Conservation (phyloP, 2,888 invertebrate species). For the Meiosimyza platycephala region DNA sequence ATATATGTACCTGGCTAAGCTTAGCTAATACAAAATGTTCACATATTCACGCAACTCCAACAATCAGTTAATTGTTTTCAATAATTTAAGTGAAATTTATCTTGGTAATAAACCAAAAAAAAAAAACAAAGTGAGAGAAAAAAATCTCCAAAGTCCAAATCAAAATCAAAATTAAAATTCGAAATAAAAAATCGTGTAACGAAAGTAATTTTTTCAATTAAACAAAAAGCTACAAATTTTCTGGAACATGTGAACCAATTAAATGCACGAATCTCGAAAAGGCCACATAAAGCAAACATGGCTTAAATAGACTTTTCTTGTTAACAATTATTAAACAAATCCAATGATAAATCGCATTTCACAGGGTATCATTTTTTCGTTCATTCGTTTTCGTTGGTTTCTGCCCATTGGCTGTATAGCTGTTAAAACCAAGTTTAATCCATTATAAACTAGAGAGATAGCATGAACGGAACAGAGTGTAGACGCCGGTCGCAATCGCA, state of each 20-base stretch:
- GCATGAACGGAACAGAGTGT: neutral
- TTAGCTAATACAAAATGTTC: slow-evolving; percentile 5
- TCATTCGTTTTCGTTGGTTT: neutral
- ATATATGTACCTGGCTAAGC: slow-evolving; percentile 14
- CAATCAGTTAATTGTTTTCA: neutral
- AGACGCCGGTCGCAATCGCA: too few species aligned
- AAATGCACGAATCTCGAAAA: slow-evolving; percentile 37
- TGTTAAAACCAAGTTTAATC: slow-evolving; percentile 23
- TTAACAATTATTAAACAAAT: slow-evolving; percentile 63
- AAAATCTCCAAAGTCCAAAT: neutral
- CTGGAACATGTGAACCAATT: slow-evolving; percentile 50
- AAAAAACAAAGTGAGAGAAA: neutral
- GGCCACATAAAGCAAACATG: slow-evolving; percentile 44
- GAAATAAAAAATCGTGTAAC: slow-evolving; percentile 14
- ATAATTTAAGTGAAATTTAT: slow-evolving; percentile 9
- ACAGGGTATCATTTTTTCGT: slow-evolving; percentile 17
- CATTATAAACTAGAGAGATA: slow-evolving; percentile 24
- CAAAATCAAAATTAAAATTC: neutral
- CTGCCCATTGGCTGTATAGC: neutral
- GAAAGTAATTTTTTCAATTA: slow-evolving; percentile 34
- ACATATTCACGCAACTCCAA: slow-evolving; percentile 1
- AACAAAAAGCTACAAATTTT: slow-evolving; percentile 22
- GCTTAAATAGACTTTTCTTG: slow-evolving; percentile 57
- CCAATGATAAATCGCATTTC: slow-evolving; percentile 58
- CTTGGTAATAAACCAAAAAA: neutral